Evolutionary conservation across 2,888 invertebrate genomes (phyloP).

Genomic region (Scaptomyza caliginosa): DNA sequence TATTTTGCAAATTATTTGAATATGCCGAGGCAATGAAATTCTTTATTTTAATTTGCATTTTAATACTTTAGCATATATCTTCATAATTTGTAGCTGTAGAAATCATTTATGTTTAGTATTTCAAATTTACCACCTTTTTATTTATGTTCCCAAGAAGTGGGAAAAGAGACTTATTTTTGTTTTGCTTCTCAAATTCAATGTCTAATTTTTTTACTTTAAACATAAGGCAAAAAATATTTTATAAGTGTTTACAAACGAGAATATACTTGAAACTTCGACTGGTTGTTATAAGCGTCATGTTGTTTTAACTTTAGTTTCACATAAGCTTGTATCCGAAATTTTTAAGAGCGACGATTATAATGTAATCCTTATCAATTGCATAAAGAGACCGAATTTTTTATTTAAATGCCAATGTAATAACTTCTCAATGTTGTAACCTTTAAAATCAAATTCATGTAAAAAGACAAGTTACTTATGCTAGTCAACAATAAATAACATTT

Average conservation of each 20-base stretch:
- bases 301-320: not conserved
- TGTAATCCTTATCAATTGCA: too few relatives aligned
- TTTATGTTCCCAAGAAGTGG: not conserved
- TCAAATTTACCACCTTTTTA: not conserved
- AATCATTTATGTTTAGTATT: not conserved
- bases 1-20: not conserved
- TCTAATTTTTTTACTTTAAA: not conserved
- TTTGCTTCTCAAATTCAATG: not conserved
- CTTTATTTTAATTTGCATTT: not conserved
- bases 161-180: not conserved
- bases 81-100: not conserved
- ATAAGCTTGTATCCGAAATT: not conserved
- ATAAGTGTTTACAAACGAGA: not conserved
- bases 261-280: not conserved
- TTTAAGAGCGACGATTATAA: too few relatives aligned
- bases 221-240: not conserved
- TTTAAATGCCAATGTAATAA: not conserved
- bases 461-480: conserved; percentile 23
- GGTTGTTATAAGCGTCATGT: not conserved
- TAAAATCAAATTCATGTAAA: too few relatives aligned
- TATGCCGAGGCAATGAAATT: too few relatives aligned
- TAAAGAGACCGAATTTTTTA: not conserved
- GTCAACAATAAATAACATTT: conserved; percentile 61
- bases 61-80: not conserved
- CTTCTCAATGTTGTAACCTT: too few relatives aligned